Evolutionary conservation across 2,113 vertebrate species (phyloP).

Genomic region (Oncorhynchus clarkii): DNA sequence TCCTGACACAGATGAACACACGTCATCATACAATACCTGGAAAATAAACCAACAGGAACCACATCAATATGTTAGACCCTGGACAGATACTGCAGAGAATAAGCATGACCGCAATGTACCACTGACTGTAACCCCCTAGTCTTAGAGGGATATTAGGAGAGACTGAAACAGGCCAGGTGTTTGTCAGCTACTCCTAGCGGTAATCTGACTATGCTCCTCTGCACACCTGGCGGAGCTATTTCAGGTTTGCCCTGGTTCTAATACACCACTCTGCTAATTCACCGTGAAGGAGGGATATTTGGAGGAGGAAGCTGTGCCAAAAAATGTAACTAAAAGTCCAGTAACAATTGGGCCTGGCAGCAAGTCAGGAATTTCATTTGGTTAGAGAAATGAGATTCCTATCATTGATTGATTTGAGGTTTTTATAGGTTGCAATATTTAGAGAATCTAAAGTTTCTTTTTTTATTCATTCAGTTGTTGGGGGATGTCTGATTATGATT

Average conservation of each 20-base stretch:
- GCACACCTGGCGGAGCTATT: conserved; percentile 64
- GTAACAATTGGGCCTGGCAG: conserved; percentile 6
- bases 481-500: background rate
- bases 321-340: background rate
- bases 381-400: background rate
- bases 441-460: background rate
- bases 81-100: too few relatives aligned
- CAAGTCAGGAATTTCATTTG: background rate
- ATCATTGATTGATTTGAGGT: background rate
- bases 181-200: conserved; percentile 25
- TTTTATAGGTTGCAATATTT: background rate
- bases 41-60: too few relatives aligned
- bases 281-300: background rate
- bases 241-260: conserved; percentile 64
- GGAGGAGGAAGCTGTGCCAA: background rate
- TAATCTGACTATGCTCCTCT: background rate
- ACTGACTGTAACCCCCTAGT: background rate
- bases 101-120: too few relatives aligned
- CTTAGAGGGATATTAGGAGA: background rate
- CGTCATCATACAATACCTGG: too few relatives aligned
- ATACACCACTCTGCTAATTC: background rate
- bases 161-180: conserved; percentile 11
- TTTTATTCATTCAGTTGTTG: background rate
- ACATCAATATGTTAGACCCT: too few relatives aligned
- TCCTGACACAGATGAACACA: too few relatives aligned